A percentile compares a stretch with the other conserved stretches of the same genome.
Conservation (phyloP, 2,888 invertebrate genomes). For the Dasysyrphus albostriatus region DNA sequence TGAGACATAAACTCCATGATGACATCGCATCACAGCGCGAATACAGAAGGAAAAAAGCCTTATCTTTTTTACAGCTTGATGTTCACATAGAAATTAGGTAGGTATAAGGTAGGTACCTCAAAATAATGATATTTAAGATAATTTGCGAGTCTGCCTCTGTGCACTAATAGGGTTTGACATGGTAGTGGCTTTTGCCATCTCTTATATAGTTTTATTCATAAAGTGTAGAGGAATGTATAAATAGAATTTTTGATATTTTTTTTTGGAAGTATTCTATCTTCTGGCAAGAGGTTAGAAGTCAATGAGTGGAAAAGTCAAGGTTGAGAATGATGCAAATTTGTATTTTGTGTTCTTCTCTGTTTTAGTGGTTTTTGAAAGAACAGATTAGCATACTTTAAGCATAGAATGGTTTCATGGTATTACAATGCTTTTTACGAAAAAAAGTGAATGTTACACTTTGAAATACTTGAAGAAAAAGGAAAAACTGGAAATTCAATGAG, state of each 20-base stretch:
- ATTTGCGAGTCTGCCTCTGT: conserved; percentile 7
- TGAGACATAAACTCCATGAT: conserved; percentile 35
- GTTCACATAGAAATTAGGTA: conserved; percentile 21
- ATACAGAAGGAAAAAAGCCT: not conserved
- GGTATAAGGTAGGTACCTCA: conserved; percentile 2
- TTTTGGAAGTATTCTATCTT: not conserved
- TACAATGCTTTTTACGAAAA: too few species aligned
- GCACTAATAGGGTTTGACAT: conserved; percentile 30
- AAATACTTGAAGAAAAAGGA: too few species aligned
- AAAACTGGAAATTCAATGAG: too few species aligned
- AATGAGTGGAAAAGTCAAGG: conserved; percentile 1
- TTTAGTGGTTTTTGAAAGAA: not conserved
- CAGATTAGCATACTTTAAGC: not conserved
- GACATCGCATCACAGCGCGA: not conserved
- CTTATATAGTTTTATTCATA: not conserved
- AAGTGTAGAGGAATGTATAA: not conserved
- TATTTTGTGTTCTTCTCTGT: too few species aligned
- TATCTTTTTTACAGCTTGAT: conserved; percentile 22
- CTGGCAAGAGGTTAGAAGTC: not conserved
- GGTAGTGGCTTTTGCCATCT: conserved; percentile 5
- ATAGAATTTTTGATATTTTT: not conserved
- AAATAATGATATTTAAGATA: conserved; percentile 35
- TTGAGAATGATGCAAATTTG: not conserved
- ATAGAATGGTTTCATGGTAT: not conserved
- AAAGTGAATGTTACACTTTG: too few species aligned